Evolutionary conservation across 2,113 vertebrate species (phyloP).

Genomic region (Galbula dea): DNA sequence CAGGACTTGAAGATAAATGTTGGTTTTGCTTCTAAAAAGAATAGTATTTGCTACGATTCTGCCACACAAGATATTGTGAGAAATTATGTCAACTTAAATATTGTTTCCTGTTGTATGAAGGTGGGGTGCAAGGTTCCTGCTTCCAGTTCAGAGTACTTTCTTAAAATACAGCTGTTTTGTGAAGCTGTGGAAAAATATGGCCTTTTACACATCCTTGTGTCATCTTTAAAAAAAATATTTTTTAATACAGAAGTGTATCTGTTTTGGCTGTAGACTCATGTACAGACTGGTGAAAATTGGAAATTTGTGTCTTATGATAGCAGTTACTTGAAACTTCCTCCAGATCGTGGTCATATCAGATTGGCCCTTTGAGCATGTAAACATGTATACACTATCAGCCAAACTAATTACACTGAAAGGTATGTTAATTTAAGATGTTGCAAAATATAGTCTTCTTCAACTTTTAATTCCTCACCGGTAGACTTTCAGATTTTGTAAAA

Average conservation of each 20-base stretch:
- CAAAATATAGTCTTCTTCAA: neutral
- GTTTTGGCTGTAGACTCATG: neutral
- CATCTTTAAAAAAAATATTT: neutral
- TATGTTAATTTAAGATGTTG: neutral
- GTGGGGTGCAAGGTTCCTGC: fast-evolving
- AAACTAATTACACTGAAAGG: neutral
- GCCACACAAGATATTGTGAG: neutral
- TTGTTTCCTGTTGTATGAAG: neutral
- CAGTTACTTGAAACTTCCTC: neutral
- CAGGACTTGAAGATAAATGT: neutral
- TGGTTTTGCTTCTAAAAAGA: neutral
- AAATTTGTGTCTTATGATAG: neutral
- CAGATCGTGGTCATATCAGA: neutral
- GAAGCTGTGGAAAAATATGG: neutral
- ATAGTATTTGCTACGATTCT: neutral
- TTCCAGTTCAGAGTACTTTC: neutral
- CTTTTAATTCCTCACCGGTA: neutral
- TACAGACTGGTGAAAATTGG: neutral
- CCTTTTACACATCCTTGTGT: fast-evolving
- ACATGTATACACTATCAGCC: neutral
- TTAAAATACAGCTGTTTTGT: neutral
- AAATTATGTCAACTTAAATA: neutral
- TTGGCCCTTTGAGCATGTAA: neutral
- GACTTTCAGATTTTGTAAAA: neutral
- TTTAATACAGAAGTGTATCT: neutral